Base-by-base conservation (phyloP, 2,888 invertebrate genomes). In the Xestia xanthographa region DNA sequence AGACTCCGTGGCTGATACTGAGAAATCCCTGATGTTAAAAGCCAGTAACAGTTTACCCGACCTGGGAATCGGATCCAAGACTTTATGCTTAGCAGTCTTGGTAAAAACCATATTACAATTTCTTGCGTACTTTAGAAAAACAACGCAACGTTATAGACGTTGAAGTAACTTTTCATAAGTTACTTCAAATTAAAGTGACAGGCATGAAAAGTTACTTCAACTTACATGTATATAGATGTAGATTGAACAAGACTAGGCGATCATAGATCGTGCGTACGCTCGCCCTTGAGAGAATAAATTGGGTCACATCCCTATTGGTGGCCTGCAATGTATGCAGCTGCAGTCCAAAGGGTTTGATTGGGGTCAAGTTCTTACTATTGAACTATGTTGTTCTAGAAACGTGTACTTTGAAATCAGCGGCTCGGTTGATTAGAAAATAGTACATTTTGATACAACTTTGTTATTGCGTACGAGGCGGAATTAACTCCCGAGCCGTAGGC, bases 281-380 rank as follows among this genome's bases (percentile, higher is more conserved):
- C 82, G 90, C 85, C 92, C 91, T 91, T 91, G 91, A 83, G 79
- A 73, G 26, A 9, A 41, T 58, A 70, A 92, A 86, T 73, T 87
- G 72, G 92, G 92, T 86, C 92, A 92, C 80, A 92, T 93, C 93
- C 92, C 90, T 88, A 91, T 92, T 91, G 87, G 72, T 43, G 73
- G 76, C 79, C 71, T 83, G 84, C 84, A 84, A 73, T 56, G 77
- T 63, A 78, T 86, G 91, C 89, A 89, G 90, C 89, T 90, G 90
- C 86, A 86, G 72, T 84, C 63, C 72, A 74, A 80, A 84, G 86
- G 84, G 86, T 75, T 62, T 65, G 26, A 83, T 82, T 84, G 69
- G 22, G 86, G 87, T 86, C 87, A 87, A 87, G 87, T 86, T 87
- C 87, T 75, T 68, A 79, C 74, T 83, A 81, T 87, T 82, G 82